Base-by-base conservation (phyloP, 2,113 vertebrate genomes). In the Mirza zaza region DNA sequence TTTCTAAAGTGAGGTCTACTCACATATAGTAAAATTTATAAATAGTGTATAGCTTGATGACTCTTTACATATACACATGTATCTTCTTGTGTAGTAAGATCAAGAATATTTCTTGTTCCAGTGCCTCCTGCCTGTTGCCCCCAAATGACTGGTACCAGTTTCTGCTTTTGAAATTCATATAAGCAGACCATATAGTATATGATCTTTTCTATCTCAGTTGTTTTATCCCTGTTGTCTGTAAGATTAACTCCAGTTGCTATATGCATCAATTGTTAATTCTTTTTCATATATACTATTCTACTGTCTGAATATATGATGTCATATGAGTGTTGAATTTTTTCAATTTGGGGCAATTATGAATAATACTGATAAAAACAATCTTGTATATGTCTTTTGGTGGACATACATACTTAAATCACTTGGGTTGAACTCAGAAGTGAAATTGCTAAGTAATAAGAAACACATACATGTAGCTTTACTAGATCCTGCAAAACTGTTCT, bases 241-340 rank as follows among this genome's bases (percentile, higher is more conserved):
- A 95, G 39, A 55, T 89, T 52, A 88, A 68, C 55, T n/a, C 8
- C 0, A 48, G 32, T 73, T 82, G 39, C 71, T 42, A 5, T 10
- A 48, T 63, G 1, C 0, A 48, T 70, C 39, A 48, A 39, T 34
- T 57, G 45, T n/a, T 70, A 2, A 34, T 61, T 86, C 34, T 63
- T 96, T 61, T 79, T 86, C 25, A 80, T 63, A 12, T 76, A 48
- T 70, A 76, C 36, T 83, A 25, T 63, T 79, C 55, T 42, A 77
- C 8, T 80, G 3, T 36, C 18, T 39, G 36, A 83, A 91, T 83
- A 70, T 39, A 71, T 11, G 48, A 48, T 42, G 6, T 10, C 14
- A 59, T 52, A 14, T 93, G 59, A 86, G 29, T 65, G 75, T 21
- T 68, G n/a, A 75, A 52, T 68, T 91, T 48, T 87, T 93, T 87